phyloP scores from a whole-genome alignment of 2,113 vertebrate genomes.

The Tor tambroides region DNA sequence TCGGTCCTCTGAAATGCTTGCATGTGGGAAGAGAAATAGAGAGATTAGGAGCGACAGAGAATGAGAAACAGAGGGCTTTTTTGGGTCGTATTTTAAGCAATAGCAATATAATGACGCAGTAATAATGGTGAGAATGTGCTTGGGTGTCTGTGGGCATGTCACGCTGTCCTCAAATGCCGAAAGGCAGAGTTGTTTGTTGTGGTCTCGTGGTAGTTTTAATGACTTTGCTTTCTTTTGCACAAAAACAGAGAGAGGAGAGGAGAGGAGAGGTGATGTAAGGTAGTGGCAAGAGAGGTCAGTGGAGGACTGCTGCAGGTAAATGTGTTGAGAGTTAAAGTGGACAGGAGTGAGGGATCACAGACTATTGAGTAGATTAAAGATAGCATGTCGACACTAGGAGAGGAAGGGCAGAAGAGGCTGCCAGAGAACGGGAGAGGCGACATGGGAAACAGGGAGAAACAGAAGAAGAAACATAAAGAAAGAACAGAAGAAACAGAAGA shows the following conservation, averaged over 20 bases:
- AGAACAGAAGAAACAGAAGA: too few species aligned
- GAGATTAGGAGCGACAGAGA: constrained; percentile 3
- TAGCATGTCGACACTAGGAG: background rate
- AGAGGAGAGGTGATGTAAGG: background rate
- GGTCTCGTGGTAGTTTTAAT: constrained; percentile 45
- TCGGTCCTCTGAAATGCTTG: constrained; percentile 16
- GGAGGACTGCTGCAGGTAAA: constrained; percentile 3
- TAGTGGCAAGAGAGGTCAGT: background rate
- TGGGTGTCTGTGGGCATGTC: constrained; percentile 31
- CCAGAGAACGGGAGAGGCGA: background rate
- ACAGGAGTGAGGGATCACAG: background rate
- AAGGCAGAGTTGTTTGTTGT: constrained; percentile 38
- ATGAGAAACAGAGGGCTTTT: constrained; percentile 34
- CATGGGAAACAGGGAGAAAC: background rate
- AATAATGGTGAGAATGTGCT: background rate
- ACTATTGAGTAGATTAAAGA: constrained; percentile 10
- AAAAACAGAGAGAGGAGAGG: background rate
- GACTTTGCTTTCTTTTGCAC: constrained; percentile 34
- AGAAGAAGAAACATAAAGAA: too few species aligned
- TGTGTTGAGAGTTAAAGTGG: constrained; percentile 18
- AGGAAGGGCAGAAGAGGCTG: background rate
- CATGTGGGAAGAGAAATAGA: background rate
- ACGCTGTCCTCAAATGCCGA: constrained; percentile 6
- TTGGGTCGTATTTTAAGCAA: constrained; percentile 35
- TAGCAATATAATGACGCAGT: background rate